phyloP scores from a whole-genome alignment of 2,888 invertebrate species.

The Latrodectus elegans region DNA sequence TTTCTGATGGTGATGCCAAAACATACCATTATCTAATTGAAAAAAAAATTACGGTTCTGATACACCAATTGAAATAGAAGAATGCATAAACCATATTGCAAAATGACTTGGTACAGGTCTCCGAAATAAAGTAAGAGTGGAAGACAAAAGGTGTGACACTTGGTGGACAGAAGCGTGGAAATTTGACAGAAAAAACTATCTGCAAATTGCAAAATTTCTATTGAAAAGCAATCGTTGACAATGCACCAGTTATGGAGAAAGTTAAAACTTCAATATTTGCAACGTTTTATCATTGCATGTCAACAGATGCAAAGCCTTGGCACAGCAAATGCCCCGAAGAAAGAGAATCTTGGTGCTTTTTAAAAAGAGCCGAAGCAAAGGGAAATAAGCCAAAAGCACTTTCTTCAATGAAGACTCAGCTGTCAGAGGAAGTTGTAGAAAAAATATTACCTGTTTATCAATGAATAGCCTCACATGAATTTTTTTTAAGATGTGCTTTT shows the following conservation, averaged over 20 bases:
- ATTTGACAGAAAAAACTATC: background rate
- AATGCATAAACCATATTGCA: background rate
- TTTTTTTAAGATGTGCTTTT: background rate
- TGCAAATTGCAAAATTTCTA: background rate
- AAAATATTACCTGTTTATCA: slow-evolving; percentile 1
- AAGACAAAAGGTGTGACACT: background rate
- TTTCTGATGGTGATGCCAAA: background rate
- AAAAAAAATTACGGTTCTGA: background rate
- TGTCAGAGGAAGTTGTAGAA: background rate
- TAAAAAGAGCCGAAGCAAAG: background rate
- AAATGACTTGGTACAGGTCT: background rate
- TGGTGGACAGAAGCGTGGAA: background rate
- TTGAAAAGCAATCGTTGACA: background rate
- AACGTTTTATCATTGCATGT: background rate
- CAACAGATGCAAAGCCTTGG: background rate
- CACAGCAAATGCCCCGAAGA: background rate
- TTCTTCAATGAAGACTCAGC: background rate
- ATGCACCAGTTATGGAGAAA: background rate
- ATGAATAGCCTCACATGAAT: background rate
- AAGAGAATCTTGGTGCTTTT: slow-evolving; percentile 4
- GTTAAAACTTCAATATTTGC: background rate
- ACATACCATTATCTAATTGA: background rate
- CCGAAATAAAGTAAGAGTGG: slow-evolving; percentile 6
- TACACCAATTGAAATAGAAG: background rate
- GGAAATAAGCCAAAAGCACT: background rate